These are phyloP conservation scores for Sepioteuthis lessoniana DNA, from an alignment of 2,888 invertebrate genomes.

Conservation along the genomic window DNA sequence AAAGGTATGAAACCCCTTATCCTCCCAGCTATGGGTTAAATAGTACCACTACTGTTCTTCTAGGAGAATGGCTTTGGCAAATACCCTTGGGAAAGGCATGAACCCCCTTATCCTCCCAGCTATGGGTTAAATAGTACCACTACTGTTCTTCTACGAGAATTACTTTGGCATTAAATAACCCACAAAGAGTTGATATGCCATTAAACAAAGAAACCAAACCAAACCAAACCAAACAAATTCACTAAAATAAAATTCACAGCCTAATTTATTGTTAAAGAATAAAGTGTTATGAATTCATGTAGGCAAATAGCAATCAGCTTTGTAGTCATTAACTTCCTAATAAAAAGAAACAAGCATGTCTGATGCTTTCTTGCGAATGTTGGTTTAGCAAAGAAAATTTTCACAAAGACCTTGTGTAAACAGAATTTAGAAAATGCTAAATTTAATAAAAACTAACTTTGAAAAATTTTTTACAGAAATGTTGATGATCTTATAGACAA, in stretches of 20 bases:
- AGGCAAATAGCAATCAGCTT: neutral
- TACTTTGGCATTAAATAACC: too few species aligned
- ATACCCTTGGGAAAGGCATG: too few species aligned
- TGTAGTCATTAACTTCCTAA: neutral
- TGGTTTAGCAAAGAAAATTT: neutral
- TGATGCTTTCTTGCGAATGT: neutral
- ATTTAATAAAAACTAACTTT: neutral
- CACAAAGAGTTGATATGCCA: too few species aligned
- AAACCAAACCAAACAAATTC: neutral
- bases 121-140: too few species aligned
- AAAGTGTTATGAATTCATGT: neutral
- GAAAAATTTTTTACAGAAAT: neutral
- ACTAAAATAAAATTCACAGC: neutral
- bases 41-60: too few species aligned
- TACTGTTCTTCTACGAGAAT: too few species aligned
- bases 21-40: too few species aligned
- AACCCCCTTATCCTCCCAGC: too few species aligned
- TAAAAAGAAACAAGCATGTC: neutral
- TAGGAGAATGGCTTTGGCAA: too few species aligned
- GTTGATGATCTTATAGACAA: neutral
- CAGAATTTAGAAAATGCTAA: too few species aligned
- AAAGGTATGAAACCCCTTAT: too few species aligned
- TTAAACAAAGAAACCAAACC: too few species aligned
- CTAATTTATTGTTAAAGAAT: neutral
- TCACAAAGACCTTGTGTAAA: neutral